Evolutionary conservation across 2,888 invertebrate species (phyloP).

Genomic region (Acleris literana): DNA sequence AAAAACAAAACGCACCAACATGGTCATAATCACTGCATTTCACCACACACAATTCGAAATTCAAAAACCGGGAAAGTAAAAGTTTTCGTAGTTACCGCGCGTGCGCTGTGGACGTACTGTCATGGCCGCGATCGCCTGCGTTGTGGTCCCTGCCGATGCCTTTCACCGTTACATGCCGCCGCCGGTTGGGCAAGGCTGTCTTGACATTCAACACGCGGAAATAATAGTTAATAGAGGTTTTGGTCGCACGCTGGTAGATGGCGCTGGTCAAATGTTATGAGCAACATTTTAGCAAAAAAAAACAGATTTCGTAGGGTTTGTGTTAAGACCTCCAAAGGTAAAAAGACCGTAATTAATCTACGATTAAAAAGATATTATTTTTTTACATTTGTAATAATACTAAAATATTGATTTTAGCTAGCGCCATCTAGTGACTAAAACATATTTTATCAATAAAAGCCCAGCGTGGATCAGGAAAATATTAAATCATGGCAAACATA

Average conservation of each 20-base stretch:
- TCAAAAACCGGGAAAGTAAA: constrained; percentile 25
- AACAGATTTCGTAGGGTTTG: no score
- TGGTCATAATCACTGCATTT: constrained; percentile 64
- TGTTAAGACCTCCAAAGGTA: no score
- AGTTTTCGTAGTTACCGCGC: constrained; percentile 37
- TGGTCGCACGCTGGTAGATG: constrained; percentile 1
- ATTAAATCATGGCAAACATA: no score
- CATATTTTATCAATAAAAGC: no score
- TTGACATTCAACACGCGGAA: constrained; percentile 80
- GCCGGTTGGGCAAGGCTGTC: constrained; percentile 79
- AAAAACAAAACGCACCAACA: constrained; percentile 72
- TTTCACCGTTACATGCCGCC: constrained; percentile 65
- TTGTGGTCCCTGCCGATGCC: constrained; percentile 61
- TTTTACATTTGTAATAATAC: no score
- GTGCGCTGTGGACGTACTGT: constrained; percentile 54
- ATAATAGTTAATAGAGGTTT: constrained; percentile 49
- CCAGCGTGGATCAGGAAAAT: no score
- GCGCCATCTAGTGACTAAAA: no score
- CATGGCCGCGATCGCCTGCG: constrained; percentile 55
- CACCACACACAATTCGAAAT: constrained; percentile 43
- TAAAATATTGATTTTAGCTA: no score
- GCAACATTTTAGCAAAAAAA: no score
- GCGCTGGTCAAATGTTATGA: neutral
- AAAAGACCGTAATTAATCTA: no score
- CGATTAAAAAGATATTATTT: no score